A percentile compares a stretch with the other conserved stretches of the same genome.
phyloP scores from a whole-genome alignment of 1,140 invertebrate species.

The Grapholita molesta region DNA sequence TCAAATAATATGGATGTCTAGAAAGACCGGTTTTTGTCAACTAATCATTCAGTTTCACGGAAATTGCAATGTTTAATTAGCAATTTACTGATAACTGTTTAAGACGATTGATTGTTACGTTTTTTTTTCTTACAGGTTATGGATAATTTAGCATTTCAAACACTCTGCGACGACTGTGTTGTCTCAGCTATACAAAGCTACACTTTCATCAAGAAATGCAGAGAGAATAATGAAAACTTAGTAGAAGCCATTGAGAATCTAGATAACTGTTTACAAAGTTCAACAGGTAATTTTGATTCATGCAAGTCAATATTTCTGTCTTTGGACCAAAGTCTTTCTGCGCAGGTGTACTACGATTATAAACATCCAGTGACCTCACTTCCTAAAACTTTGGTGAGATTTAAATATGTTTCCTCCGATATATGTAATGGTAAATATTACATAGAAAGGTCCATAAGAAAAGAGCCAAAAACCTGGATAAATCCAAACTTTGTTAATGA shows the following conservation, averaged over 20 bases:
- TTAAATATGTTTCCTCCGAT: background rate
- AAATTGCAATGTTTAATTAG: background rate
- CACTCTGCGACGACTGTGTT: background rate
- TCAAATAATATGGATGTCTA: no score
- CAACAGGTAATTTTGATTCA: background rate
- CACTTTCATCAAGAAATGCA: background rate
- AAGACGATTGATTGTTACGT: background rate
- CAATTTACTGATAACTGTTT: background rate
- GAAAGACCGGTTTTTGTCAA: no score
- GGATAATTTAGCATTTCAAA: background rate
- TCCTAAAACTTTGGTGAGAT: background rate
- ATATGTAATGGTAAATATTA: background rate
- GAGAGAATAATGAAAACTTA: background rate
- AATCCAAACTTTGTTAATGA: background rate
- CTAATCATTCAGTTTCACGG: no score
- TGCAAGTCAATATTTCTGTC: background rate
- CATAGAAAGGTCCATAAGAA: background rate
- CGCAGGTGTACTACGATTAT: background rate
- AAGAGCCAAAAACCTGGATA: background rate
- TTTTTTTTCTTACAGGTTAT: background rate
- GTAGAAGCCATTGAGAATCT: background rate
- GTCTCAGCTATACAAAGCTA: background rate
- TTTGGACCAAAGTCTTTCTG: background rate
- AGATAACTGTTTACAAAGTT: background rate
- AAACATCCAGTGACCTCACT: background rate